Evolutionary conservation across 2,888 invertebrate species (phyloP), one percentile per base, ranked within the genome.

Genomic region (Leistus spinibarbis): DNA sequence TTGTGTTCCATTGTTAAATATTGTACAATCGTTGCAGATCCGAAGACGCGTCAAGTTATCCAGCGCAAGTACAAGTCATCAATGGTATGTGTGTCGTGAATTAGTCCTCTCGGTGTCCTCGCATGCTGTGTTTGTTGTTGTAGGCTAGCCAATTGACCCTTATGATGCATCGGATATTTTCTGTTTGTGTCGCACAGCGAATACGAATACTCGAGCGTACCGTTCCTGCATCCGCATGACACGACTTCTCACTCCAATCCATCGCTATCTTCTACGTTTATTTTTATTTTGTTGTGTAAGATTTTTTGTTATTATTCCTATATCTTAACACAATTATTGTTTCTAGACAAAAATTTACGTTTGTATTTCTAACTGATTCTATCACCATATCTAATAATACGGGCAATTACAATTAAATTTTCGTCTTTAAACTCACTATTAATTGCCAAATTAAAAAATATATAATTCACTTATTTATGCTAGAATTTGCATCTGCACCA

Each of bases 21-120:
- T 60, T 20, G 3, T 5, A 3, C 60, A n/a, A 20, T 79, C 81
- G 78, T 92, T 93, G 76, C 90, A 99, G 99, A 99, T 93, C 97
- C 98, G 79, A 98, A 98, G 89, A 97, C 96, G 80, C 91, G 97
- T 84, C 96, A 98, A 89, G 93, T 99, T 81, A 94, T 96, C 83
- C 97, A 98, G 87, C 91, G 99, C 84, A 96, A 95, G 88, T 99
- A 98, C 89, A 97, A 96, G 88, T 99, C 99, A 70, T 93, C 95
- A 81, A 97, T 99, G 99, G 99, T 96, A 89, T 24, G 57, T 60
- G 76, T 53, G 57, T 10, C 7, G 40, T 22, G 9, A 27, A 70
- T 76, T 3, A 63, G 10, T 22, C 27, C 71, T 77, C 73, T 80
- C 80, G 78, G 76, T 80, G 81, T 79, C 10, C 62, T 66, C 68